phyloP scores from a whole-genome alignment of 23 tunicate species.

The Pegea sp. region DNA sequence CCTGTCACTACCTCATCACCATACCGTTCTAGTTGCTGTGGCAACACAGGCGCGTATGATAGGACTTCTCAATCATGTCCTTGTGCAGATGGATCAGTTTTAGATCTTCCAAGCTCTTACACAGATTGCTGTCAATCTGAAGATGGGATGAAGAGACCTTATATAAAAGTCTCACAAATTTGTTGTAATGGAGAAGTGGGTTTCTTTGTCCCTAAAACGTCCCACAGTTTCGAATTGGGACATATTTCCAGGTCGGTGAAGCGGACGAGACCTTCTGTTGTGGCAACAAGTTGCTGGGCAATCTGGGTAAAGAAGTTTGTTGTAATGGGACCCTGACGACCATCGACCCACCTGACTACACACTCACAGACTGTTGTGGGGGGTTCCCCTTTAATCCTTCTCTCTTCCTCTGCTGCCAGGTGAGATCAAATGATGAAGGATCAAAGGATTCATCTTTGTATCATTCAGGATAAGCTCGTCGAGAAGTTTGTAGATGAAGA shows the following conservation, averaged over 20 bases:
- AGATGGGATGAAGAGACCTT: constrained; percentile 28
- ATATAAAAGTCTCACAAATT: constrained; percentile 15
- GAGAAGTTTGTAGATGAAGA: constrained; percentile 22
- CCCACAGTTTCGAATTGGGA: background rate
- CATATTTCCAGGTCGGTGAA: background rate
- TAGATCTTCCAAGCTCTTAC: constrained; percentile 8
- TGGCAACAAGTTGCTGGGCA: constrained; percentile 1
- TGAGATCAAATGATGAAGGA: background rate
- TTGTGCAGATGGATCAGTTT: constrained; percentile 32
- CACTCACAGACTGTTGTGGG: background rate
- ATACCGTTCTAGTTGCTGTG: constrained; percentile 21
- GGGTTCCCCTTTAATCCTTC: background rate
- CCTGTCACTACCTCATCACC: background rate
- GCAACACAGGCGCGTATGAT: constrained; percentile 20
- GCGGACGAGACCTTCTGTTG: background rate
- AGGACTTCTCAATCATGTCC: constrained; percentile 41
- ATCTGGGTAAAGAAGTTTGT: background rate
- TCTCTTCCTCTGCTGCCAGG: background rate
- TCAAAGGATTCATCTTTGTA: background rate
- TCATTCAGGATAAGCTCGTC: constrained; percentile 8
- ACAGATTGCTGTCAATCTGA: constrained; percentile 27
- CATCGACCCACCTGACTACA: background rate
- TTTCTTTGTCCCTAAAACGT: background rate
- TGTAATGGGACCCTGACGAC: background rate
- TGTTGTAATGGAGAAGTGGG: constrained; percentile 50